phyloP scores from a whole-genome alignment of 2,113 vertebrate genomes.

The Lagenorhynchus albirostris region DNA sequence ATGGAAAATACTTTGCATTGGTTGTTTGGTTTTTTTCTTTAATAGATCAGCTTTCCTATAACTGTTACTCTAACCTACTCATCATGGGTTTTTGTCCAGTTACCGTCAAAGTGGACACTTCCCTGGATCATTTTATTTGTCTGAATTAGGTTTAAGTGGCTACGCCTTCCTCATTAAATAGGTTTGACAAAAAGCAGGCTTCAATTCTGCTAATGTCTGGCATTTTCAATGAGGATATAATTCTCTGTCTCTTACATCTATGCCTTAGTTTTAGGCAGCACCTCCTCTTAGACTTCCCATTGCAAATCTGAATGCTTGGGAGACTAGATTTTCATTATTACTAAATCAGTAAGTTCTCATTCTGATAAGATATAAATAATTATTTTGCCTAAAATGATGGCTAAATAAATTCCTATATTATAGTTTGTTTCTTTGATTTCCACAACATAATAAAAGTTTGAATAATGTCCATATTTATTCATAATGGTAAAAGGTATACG shows the following conservation, averaged over 20 bases:
- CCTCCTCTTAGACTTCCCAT: not conserved
- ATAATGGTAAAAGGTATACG: not conserved
- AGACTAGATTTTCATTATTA: not conserved
- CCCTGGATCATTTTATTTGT: not conserved
- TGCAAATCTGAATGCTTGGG: not conserved
- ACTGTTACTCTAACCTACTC: not conserved
- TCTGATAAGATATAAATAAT: not conserved
- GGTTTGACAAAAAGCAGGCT: not conserved
- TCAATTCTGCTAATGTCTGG: not conserved
- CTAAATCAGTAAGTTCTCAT: not conserved
- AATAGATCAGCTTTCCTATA: not conserved
- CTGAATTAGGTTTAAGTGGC: not conserved
- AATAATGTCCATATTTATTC: not conserved
- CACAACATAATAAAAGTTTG: not conserved
- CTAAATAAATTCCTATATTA: not conserved
- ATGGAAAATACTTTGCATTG: not conserved
- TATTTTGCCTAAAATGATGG: not conserved
- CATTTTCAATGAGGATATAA: not conserved
- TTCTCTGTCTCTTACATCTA: not conserved
- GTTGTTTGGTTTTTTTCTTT: not conserved
- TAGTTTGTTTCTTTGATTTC: conserved; percentile 16
- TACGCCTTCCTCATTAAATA: not conserved
- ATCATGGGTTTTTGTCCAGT: not conserved
- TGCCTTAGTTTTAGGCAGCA: not conserved
- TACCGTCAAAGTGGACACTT: not conserved